A percentile compares a stretch with the other conserved stretches of the same genome.
Evolutionary conservation across 1,140 invertebrate genomes (phyloP).

Genomic region (Scaptodrosophila lebanonensis): DNA sequence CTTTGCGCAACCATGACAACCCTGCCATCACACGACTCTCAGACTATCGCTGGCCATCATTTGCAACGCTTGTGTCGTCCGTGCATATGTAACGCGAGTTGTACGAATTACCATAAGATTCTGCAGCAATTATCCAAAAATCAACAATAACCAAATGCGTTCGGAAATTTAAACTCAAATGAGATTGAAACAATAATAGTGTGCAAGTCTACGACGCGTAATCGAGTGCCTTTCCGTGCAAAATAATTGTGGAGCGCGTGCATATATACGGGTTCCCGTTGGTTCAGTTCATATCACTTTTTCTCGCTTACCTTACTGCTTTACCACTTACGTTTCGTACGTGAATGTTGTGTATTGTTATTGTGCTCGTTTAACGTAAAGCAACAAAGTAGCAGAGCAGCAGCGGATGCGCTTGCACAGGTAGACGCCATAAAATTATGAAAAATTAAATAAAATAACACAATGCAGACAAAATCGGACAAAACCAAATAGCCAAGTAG

Average conservation of each 20-base stretch:
- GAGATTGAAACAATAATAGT: conserved; percentile 7
- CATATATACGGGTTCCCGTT: conserved; percentile 73
- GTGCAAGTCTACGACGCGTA: conserved; percentile 27
- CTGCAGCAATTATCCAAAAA: conserved; percentile 23
- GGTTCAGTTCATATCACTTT: conserved; percentile 48
- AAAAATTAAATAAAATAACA: conserved; percentile 32
- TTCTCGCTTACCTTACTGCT: conserved; percentile 32
- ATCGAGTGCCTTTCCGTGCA: conserved; percentile 32
- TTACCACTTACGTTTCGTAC: conserved; percentile 50
- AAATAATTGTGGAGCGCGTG: conserved; percentile 49
- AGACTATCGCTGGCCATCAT: conserved; percentile 38
- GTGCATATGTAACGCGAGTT: conserved; percentile 40
- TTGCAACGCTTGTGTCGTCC: conserved; percentile 34
- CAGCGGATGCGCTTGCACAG: conserved; percentile 39
- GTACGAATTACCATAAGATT: conserved; percentile 10
- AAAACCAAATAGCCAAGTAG: conserved; percentile 23
- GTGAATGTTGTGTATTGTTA: conserved; percentile 51
- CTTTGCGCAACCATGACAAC: too few relatives aligned
- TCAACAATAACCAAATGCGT: conserved; percentile 21
- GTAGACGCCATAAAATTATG: conserved; percentile 58
- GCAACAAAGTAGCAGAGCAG: conserved; percentile 15
- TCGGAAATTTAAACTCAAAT: conserved; percentile 17
- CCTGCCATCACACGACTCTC: conserved; percentile 20
- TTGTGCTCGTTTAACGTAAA: conserved; percentile 61
- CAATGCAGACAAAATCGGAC: conserved; percentile 24